Percentiles rank a stretch among this genome's conserved stretches.
These are phyloP conservation scores for Eulemur mongoz DNA, from an alignment of 2,797 vertebrate species.

Conservation along the genomic window DNA sequence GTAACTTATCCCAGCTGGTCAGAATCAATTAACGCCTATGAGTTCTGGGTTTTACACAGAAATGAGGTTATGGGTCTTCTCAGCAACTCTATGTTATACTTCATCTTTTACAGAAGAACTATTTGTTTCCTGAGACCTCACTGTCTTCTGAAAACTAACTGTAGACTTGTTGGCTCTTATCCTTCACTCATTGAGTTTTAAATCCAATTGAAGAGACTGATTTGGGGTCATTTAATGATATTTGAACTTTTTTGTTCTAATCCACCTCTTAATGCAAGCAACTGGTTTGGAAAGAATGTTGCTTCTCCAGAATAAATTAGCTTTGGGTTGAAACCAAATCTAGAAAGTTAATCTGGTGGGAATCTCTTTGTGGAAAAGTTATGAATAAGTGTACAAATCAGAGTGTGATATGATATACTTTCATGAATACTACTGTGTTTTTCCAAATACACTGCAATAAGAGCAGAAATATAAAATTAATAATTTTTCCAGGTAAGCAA, in stretches of 20 bases:
- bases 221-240: not conserved
- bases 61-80: not conserved
- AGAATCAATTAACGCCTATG: not conserved
- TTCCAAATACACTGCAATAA: not conserved
- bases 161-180: not conserved
- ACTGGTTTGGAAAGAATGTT: not conserved
- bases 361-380: not conserved
- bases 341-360: not conserved
- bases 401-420: not conserved
- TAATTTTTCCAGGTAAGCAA: not conserved
- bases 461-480: not conserved
- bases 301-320: conserved; percentile 20
- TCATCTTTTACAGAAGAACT: not conserved
- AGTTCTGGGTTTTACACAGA: not conserved
- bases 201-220: not conserved
- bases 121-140: not conserved
- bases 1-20: not conserved
- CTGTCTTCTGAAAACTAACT: not conserved
- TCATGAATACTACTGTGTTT: not conserved
- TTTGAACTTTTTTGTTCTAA: not conserved
- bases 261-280: not conserved
- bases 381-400: not conserved
- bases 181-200: not conserved
- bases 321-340: conserved; percentile 37
- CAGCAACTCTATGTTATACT: not conserved